These are phyloP conservation scores for Silurus glanis DNA, from an alignment of 2,113 vertebrate genomes.

Conservation along the genomic window DNA sequence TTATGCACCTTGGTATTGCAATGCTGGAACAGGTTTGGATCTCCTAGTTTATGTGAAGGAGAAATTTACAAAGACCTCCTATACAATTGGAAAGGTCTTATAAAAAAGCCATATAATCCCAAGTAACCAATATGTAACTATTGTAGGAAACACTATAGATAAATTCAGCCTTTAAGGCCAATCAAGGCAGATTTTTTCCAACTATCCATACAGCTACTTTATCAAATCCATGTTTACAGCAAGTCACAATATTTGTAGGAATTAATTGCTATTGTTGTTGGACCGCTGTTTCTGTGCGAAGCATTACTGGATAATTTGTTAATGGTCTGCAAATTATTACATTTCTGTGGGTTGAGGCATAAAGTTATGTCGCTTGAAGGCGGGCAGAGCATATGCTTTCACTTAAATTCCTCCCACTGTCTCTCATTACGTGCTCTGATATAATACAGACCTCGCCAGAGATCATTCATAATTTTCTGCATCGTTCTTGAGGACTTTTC, in stretches of 20 bases:
- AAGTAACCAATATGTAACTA: background rate
- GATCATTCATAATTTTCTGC: constrained; percentile 40
- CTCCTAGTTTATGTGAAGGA: no score
- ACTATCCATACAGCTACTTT: background rate
- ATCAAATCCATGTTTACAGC: background rate
- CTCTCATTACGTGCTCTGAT: constrained; percentile 36
- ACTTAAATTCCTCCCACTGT: constrained; percentile 35
- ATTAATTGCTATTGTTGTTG: constrained; percentile 22
- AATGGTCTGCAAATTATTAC: constrained; percentile 38
- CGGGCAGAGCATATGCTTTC: constrained; percentile 35
- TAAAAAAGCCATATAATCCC: background rate
- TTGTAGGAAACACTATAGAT: background rate
- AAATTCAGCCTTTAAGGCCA: background rate
- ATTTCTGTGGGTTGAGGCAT: constrained; percentile 33
- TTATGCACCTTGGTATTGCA: no score
- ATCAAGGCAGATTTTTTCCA: background rate
- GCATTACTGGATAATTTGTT: constrained; percentile 42
- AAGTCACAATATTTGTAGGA: constrained; percentile 3
- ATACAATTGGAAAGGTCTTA: no score
- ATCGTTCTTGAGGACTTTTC: background rate
- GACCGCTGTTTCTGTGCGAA: background rate
- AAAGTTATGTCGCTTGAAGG: background rate
- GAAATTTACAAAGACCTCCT: no score
- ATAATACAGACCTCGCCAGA: constrained; percentile 30
- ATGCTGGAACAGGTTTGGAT: no score